These are phyloP conservation scores for Euthynnus affinis DNA, from an alignment of 2,797 vertebrate species.

Conservation along the genomic window DNA sequence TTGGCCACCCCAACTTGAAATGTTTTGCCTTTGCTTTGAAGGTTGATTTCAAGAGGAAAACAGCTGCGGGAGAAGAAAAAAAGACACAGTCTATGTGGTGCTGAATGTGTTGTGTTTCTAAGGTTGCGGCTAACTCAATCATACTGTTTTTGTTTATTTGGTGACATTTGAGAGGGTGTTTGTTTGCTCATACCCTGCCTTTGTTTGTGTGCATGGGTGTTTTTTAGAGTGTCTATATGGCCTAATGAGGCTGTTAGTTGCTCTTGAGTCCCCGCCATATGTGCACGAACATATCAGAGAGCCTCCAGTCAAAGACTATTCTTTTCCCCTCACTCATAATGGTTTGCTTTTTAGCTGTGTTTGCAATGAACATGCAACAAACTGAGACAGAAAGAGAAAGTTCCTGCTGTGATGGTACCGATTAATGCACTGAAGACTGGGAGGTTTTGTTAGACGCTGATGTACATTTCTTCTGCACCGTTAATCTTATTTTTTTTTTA, in stretches of 20 bases:
- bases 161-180: constrained; percentile 43
- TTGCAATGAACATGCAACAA: constrained; percentile 37
- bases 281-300: constrained; percentile 65
- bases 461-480: not conserved
- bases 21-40: constrained; percentile 74
- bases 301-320: constrained; percentile 47
- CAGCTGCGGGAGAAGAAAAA: constrained; percentile 56
- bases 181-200: constrained; percentile 28
- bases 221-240: constrained; percentile 47
- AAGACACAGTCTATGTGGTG: constrained; percentile 13
- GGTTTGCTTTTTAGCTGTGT: constrained; percentile 52
- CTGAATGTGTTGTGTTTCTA: constrained; percentile 39
- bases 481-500: constrained; percentile 10
- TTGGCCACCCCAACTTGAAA: constrained; percentile 67
- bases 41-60: constrained; percentile 68
- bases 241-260: constrained; percentile 76
- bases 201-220: constrained; percentile 52
- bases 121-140: constrained; percentile 18
- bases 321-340: constrained; percentile 40
- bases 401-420: constrained; percentile 46
- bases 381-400: constrained; percentile 9
- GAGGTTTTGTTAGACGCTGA: constrained; percentile 30
- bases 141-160: constrained; percentile 52
- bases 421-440: constrained; percentile 24
- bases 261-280: constrained; percentile 67